Conservation (phyloP, 1,140 invertebrate genomes). For the Drosophila kepulauana region DNA sequence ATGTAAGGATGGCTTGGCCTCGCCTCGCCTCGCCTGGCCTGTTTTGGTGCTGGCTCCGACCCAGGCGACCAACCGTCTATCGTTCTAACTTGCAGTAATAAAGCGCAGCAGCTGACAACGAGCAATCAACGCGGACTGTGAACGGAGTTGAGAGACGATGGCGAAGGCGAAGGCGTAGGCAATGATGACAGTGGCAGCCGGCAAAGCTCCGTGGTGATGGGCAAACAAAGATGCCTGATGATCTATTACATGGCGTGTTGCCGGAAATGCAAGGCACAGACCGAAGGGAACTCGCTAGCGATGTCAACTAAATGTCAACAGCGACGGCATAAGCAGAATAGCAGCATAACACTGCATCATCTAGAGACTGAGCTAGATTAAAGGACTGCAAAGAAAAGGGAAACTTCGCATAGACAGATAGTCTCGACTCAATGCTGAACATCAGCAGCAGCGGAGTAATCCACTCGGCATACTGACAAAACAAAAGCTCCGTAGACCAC, state of each 20-base stretch:
- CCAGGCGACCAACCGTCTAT: conserved; percentile 17
- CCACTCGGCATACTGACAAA: conserved; percentile 23
- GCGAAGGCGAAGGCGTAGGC: conserved; percentile 1
- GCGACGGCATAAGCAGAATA: conserved; percentile 60
- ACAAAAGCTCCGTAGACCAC: conserved; percentile 21
- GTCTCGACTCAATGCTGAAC: background rate
- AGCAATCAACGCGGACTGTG: conserved; percentile 53
- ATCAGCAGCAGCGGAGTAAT: conserved; percentile 13
- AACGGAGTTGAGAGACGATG: background rate
- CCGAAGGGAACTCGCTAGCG: conserved; percentile 11
- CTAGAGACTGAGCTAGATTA: conserved; percentile 12
- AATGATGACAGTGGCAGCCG: conserved; percentile 18
- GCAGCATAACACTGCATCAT: conserved; percentile 24
- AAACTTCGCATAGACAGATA: conserved; percentile 37
- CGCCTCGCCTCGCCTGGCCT: background rate
- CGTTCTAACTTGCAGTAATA: conserved; percentile 64
- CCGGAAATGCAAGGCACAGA: conserved; percentile 54
- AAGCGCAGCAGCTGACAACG: conserved; percentile 69
- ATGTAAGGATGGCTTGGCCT: conserved; percentile 12
- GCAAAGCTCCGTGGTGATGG: conserved; percentile 57
- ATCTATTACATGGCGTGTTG: conserved; percentile 67
- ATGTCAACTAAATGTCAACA: conserved; percentile 81
- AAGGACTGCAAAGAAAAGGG: conserved; percentile 43
- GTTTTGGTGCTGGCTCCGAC: background rate
- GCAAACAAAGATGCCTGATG: conserved; percentile 76